Evolutionary conservation across 2,797 vertebrate species (phyloP).

Genomic region (Odontamblyopus rebecca): DNA sequence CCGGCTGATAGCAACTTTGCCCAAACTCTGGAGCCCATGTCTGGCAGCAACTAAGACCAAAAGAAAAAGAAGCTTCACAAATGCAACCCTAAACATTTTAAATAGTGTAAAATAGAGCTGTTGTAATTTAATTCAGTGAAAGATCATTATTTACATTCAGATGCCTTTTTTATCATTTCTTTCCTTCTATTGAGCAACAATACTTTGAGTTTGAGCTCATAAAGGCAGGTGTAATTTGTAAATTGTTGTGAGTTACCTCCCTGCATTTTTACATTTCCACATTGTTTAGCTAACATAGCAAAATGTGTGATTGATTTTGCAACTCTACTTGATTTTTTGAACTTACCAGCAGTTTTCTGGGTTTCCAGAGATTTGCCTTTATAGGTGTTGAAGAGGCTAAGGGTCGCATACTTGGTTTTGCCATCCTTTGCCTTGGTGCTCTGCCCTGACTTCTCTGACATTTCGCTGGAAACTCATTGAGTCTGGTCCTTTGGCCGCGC

Average conservation of each 20-base stretch:
- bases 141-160: neutral
- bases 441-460: slow-evolving; percentile 99
- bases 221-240: neutral
- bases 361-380: slow-evolving; percentile 99
- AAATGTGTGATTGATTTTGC: neutral
- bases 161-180: neutral
- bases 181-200: neutral
- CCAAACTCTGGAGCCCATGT: slow-evolving; percentile 99
- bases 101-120: neutral
- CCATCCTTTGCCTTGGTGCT: slow-evolving; percentile 99
- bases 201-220: neutral
- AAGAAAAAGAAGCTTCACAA: slow-evolving; percentile 4
- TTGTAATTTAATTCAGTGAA: neutral
- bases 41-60: slow-evolving; percentile 88
- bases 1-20: slow-evolving; percentile 95
- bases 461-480: slow-evolving; percentile 99
- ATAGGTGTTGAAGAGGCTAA: slow-evolving; percentile 99
- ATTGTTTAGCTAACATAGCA: neutral
- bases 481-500: slow-evolving; percentile 91
- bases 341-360: slow-evolving; percentile 97
- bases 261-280: neutral
- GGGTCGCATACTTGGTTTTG: slow-evolving; percentile 99
- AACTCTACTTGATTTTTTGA: neutral
- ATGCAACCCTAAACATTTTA: neutral
- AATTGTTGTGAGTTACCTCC: neutral